Conservation (phyloP, 2,888 invertebrate species). For the Acanthosepion lycidas region DNA sequence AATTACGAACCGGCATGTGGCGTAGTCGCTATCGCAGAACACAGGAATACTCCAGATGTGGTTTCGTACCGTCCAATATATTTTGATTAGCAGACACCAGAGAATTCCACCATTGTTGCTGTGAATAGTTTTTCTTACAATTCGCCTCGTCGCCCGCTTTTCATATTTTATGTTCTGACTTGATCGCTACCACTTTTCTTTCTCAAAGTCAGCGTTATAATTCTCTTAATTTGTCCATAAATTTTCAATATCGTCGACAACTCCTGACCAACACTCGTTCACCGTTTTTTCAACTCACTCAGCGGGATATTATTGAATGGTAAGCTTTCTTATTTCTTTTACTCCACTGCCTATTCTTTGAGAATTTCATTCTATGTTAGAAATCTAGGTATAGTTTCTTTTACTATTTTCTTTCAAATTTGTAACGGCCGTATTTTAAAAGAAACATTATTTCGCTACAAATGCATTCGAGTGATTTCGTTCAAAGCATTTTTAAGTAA, state of each 20-base stretch:
- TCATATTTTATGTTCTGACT: background rate
- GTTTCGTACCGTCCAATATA: background rate
- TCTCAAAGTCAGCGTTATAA: background rate
- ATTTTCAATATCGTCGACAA: background rate
- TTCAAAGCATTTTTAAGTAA: no score
- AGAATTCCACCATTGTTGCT: background rate
- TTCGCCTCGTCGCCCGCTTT: background rate
- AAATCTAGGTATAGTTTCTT: no score
- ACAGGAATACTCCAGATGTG: slow-evolving; percentile 1
- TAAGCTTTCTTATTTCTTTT: no score
- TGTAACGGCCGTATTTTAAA: no score
- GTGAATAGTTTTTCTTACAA: background rate
- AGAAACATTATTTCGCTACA: no score
- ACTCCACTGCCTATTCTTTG: no score
- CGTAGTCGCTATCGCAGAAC: background rate
- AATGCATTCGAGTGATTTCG: no score
- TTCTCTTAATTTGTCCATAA: background rate
- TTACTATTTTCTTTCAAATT: no score
- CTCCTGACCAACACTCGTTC: background rate
- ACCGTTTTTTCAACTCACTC: background rate
- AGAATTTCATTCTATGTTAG: no score
- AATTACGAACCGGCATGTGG: background rate
- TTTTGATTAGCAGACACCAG: background rate
- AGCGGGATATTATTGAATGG: background rate
- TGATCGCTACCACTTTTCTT: background rate